Conservation (phyloP, 1,140 invertebrate genomes). For the Brachystomella parvula region DNA sequence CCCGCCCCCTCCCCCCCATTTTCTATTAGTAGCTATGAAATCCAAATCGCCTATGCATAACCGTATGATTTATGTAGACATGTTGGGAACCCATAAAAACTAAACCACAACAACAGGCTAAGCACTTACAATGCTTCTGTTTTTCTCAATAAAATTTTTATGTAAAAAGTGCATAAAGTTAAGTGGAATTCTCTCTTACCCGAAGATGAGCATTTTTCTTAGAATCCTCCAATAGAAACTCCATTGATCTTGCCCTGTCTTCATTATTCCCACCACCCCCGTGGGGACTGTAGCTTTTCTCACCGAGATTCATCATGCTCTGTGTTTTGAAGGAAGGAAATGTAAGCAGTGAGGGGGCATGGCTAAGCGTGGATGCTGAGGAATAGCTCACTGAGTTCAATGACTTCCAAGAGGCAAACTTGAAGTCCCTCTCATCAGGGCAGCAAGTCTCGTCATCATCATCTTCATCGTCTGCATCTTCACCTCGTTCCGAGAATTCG, state of each 20-base stretch:
- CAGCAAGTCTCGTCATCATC: background rate
- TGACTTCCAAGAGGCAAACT: background rate
- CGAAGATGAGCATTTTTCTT: conserved; percentile 33
- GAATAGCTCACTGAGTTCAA: background rate
- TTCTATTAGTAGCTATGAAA: too few relatives aligned
- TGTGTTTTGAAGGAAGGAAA: conserved; percentile 19
- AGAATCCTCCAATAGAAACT: conserved; percentile 30
- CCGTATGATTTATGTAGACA: too few relatives aligned
- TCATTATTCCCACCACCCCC: conserved; percentile 15
- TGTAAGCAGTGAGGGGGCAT: conserved; percentile 6
- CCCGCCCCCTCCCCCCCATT: too few relatives aligned
- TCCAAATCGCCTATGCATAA: too few relatives aligned
- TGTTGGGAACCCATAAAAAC: too few relatives aligned
- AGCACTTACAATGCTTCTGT: too few relatives aligned
- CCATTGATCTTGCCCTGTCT: conserved; percentile 32
- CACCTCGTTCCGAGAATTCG: background rate
- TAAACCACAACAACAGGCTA: too few relatives aligned
- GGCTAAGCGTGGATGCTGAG: background rate
- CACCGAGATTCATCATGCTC: conserved; percentile 26
- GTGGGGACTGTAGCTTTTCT: background rate
- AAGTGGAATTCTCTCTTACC: conserved; percentile 19
- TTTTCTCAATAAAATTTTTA: background rate
- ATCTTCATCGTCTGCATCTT: background rate
- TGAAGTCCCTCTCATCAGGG: background rate
- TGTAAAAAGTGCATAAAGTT: background rate